Evolutionary conservation across 1,140 invertebrate genomes (phyloP), one percentile per base, ranked within the genome.

Genomic region (Drosophila sechellia): DNA sequence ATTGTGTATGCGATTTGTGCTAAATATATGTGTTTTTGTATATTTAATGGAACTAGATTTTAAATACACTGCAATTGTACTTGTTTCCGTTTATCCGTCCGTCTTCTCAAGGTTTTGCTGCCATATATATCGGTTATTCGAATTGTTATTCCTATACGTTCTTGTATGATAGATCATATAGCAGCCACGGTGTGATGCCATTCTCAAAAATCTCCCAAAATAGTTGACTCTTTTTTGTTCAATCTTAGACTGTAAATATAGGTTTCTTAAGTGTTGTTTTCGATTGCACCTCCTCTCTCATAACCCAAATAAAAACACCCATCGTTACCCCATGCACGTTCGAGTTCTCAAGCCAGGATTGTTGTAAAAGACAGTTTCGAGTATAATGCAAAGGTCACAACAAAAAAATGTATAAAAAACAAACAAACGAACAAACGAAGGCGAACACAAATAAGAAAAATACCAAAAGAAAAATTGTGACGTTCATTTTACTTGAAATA

Each of bases 361-460:
- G 71, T 65, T 74, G 39, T 56, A 56, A 74, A 73, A 43, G 58
- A 74, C 53, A 57, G 31, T 55, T 42, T 35, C 49, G 15, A 53
- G 46, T 66, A 60, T 73, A 48, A 70, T 70, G 66, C 34, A 34
- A 39, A 27, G 25, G 66, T 70, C 66, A 70, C 66, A 66, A 69
- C 35, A 10, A 46, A 35, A 3, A 37, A 34, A 55, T 13, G 37
- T 48, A n/a, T 34, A 27, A 22, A 57, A 50, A 22, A 1, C 20
- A 34, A 58, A 5, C 27, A 48, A 15, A 15, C 25, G 22, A 49
- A 31, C 27, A 49, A 12, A 27, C 27, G 20, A 22, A 22, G 20
- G 20, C 34, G 25, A 27, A 34, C 17, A 31, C 27, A 49, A 12
- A 27, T 5, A 8, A 31, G 45, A 42, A 49, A 31, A 65, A 35